Evolutionary conservation across 2,797 vertebrate species (phyloP), one percentile per base, ranked within the genome.

Genomic region (Manis crassicaudata): DNA sequence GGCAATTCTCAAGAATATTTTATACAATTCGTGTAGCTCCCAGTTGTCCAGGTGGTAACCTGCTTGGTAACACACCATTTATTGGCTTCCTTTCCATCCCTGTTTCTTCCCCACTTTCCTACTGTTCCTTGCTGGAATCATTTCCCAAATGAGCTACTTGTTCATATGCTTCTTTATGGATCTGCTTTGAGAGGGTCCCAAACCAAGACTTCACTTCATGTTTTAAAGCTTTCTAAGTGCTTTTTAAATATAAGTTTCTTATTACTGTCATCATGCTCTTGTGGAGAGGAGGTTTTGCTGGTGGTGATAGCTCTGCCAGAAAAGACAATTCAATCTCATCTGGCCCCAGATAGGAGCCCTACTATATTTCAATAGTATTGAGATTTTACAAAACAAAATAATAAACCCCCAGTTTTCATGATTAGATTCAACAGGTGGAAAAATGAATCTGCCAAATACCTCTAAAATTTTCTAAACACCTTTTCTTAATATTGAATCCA

Each of bases 401-500:
- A 35, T 65, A 63, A 82, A 27, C 5, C 35, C 23, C n/a, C 6
- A 52, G 11, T 27, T 88, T 46, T 90, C 75, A 35, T 80, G 7
- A 88, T 73, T 65, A 72, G 6, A 63, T 52, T 65, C 73, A 88
- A 93, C 60, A 88, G 17, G 85, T 58, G 94, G 37, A 92, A 86
- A 46, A 82, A 58, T 37, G 40, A 84, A 32, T 85, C 56, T 63
- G 6, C 18, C 54, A 90, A 88, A 75, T 90, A 32, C 40, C 23
- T 87, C 21, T 79, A 68, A 73, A 86, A 56, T 6, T 32, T 92
- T 50, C 46, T 85, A 32, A 85, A 95, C 2, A 35, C 18, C 16
- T 70, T 76, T 60, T n/a, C 90, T 87, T 87, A 60, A 60, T 87
- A 90, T 77, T 79, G 10, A 84, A 46, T 81, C 70, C 23, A 76